phyloP scores from a whole-genome alignment of 2,797 vertebrate species.

The Simalia tracyae region DNA sequence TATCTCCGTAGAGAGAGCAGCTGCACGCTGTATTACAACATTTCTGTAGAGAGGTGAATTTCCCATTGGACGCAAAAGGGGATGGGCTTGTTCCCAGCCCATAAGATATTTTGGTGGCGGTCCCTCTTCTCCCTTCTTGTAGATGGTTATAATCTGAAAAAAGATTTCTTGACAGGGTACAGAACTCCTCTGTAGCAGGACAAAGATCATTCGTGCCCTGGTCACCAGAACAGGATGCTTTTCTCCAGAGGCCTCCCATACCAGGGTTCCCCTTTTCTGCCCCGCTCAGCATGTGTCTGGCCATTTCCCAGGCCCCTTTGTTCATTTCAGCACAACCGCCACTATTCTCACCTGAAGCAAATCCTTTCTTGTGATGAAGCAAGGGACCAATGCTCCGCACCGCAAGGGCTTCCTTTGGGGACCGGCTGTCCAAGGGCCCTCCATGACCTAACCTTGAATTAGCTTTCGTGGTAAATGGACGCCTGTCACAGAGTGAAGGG shows the following conservation, averaged over 20 bases:
- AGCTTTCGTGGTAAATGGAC: neutral
- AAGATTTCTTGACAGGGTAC: constrained; percentile 32
- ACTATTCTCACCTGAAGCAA: constrained; percentile 31
- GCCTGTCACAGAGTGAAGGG: constrained; percentile 19
- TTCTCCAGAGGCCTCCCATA: constrained; percentile 17
- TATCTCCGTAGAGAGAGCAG: constrained; percentile 30
- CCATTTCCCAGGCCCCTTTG: constrained; percentile 21
- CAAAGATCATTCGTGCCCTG: neutral
- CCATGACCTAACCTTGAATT: constrained; percentile 33
- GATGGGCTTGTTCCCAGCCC: constrained; percentile 31
- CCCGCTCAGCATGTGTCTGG: neutral
- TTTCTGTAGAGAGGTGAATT: neutral
- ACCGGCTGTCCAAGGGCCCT: constrained; percentile 46
- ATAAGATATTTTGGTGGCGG: neutral
- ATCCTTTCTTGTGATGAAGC: constrained; percentile 25
- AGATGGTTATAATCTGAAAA: neutral
- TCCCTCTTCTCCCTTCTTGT: neutral
- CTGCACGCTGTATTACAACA: neutral
- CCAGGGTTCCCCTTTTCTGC: neutral
- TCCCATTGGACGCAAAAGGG: constrained; percentile 9
- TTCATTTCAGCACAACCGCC: constrained; percentile 15
- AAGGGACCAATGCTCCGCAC: constrained; percentile 21
- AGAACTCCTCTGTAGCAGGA: constrained; percentile 36
- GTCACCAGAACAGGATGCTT: constrained; percentile 18
- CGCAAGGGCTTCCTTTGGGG: constrained; percentile 48